Base-by-base conservation (phyloP, 2,888 invertebrate species). In the Fragum sueziense region DNA sequence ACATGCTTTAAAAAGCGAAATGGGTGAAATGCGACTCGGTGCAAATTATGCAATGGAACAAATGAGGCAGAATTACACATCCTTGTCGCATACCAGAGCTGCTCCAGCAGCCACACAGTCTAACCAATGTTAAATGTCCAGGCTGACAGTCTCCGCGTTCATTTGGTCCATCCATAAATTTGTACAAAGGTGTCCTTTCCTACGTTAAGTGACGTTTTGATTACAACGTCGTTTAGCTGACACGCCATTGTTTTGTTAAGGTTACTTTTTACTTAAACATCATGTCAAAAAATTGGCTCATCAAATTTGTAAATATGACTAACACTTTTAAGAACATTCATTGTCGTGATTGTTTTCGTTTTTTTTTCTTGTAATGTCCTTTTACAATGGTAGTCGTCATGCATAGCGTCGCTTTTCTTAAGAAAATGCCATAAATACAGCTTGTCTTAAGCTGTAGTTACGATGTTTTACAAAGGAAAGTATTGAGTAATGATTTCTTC, bases 171-270 rank as follows among this genome's bases (percentile, higher is more conserved):
- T 31, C 33, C 31, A 61, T 61, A 33, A 61, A 61, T 33, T 61
- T 61, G 61, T 61, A n/a, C 27, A 20, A 33, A 61, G 61, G 33
- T 61, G n/a, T 33, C 33, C 61, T 31, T n/a, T 61, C n/a, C 17
- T 20, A 33, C 61, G 61, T 31, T 71, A 74, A 80, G 61, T 80
- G 80, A 76, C 80, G 69, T 61, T 71, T 80, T 80, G 47, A 80
- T 76, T 70, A 70, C 27, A 33, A 6, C 37, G 68, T 76, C 76
- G 73, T 76, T 80, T 74, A 70, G 61, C 34, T 80, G 80, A 80
- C 80, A 80, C 68, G 59, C 41, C 67, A 76, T 80, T 80, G 80
- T 80, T 80, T 80, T 80, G 67, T 74, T 76, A 61, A 61, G 68
- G 73, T 70, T 72, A 57, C 65, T 70, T 73, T 62, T 70, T 31